Evolutionary conservation across 2,797 vertebrate genomes (phyloP).

Genomic region (Gallinago solitaria): DNA sequence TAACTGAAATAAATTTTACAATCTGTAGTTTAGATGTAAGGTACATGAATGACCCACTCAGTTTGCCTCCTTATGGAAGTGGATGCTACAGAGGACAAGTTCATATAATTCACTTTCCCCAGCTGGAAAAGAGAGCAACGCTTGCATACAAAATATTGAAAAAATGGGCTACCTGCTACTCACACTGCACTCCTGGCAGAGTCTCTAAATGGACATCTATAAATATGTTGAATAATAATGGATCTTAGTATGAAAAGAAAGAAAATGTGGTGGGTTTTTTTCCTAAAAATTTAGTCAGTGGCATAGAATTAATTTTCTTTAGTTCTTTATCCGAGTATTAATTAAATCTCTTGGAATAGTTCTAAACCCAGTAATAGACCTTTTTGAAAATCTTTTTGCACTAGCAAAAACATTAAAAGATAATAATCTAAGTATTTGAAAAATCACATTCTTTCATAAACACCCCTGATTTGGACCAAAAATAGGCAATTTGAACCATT

Average conservation of each 20-base stretch:
- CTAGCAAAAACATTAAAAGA: conserved; percentile 10
- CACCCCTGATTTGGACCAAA: not conserved
- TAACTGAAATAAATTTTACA: not conserved
- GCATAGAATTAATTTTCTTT: not conserved
- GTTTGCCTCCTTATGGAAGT: not conserved
- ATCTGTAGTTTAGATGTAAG: not conserved
- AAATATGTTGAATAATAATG: not conserved
- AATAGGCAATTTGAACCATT: not conserved
- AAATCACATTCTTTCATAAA: not conserved
- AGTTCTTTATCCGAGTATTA: not conserved
- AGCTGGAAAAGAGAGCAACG: not conserved
- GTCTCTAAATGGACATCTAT: not conserved
- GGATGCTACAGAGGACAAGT: not conserved
- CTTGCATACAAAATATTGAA: fast-evolving
- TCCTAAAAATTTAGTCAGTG: not conserved
- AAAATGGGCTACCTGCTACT: not conserved
- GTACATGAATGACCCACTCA: not conserved
- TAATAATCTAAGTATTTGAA: not conserved
- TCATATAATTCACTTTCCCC: not conserved
- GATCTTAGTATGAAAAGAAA: not conserved
- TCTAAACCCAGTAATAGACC: not conserved
- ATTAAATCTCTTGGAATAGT: not conserved
- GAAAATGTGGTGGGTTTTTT: not conserved
- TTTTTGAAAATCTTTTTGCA: conserved; percentile 9
- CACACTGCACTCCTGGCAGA: not conserved